A percentile compares a stretch with the other conserved stretches of the same genome.
phyloP scores from a whole-genome alignment of 2,888 invertebrate genomes.

The Tipula confusa region DNA sequence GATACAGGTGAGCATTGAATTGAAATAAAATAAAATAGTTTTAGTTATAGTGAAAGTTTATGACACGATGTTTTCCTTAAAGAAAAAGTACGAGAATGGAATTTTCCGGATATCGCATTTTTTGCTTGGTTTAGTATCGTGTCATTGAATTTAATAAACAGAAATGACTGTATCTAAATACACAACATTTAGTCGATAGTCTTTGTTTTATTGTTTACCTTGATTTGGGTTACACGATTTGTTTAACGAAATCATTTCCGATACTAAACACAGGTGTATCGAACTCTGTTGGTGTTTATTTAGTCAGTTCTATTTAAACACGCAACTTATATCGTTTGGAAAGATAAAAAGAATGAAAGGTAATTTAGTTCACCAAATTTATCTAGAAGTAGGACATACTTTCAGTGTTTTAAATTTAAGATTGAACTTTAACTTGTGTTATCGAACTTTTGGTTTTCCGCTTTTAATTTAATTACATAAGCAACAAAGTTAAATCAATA shows the following conservation, averaged over 20 bases:
- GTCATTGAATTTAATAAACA: background rate
- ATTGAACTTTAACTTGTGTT: no score
- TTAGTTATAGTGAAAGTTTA: background rate
- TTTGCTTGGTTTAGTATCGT: background rate
- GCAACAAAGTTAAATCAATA: no score
- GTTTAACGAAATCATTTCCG: background rate
- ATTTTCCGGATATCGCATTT: background rate
- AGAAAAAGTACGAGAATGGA: background rate
- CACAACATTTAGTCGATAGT: background rate
- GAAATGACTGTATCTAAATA: background rate
- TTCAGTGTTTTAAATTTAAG: no score
- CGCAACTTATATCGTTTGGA: no score
- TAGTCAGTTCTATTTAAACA: no score
- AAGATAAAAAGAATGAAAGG: no score
- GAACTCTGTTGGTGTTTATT: no score
- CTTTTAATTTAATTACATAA: no score
- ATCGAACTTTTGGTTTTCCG: no score
- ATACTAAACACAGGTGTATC: no score
- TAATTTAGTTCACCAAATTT: no score
- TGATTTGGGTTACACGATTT: background rate
- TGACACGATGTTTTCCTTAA: background rate
- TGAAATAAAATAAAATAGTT: background rate
- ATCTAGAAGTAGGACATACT: no score
- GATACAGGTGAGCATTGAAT: conserved; percentile 62
- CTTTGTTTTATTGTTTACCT: background rate